Conservation (phyloP, 1,140 invertebrate species). For the Temnothorax nylanderi region DNA sequence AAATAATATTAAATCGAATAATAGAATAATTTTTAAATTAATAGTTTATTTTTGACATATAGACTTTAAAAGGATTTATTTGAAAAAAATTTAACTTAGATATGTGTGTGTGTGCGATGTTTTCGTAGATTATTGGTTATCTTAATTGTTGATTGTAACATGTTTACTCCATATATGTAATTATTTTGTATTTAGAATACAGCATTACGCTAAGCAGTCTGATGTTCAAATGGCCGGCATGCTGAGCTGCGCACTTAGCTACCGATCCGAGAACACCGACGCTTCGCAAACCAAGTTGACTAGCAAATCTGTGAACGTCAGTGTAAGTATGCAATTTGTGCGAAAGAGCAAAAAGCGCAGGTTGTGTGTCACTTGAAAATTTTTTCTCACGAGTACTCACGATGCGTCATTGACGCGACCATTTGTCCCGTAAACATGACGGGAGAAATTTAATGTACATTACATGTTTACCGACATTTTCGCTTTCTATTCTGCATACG, state of each 20-base stretch:
- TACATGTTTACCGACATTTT: conserved; percentile 44
- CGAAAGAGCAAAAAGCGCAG: conserved; percentile 14
- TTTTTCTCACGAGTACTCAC: conserved; percentile 37
- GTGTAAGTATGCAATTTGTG: conserved; percentile 83
- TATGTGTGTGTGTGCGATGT: not conserved
- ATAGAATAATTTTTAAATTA: not conserved
- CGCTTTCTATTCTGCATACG: conserved; percentile 56
- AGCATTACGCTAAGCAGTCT: conserved; percentile 91
- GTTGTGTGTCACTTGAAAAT: conserved; percentile 28
- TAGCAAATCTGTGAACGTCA: conserved; percentile 85
- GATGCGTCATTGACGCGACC: not conserved
- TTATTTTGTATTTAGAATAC: conserved; percentile 87
- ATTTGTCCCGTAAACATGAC: not conserved
- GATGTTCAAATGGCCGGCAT: conserved; percentile 98
- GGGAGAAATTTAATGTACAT: not conserved
- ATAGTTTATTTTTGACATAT: not conserved
- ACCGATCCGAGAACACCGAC: conserved; percentile 83
- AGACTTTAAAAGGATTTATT: not conserved
- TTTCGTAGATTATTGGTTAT: not conserved
- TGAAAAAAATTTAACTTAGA: not conserved
- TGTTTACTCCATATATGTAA: not conserved
- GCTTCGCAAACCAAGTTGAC: conserved; percentile 76
- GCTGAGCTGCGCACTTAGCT: conserved; percentile 94
- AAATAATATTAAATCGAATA: not conserved
- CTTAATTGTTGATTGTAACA: not conserved